Conservation (phyloP, 1,140 invertebrate genomes). For the Stegodyphus mimosarum region DNA sequence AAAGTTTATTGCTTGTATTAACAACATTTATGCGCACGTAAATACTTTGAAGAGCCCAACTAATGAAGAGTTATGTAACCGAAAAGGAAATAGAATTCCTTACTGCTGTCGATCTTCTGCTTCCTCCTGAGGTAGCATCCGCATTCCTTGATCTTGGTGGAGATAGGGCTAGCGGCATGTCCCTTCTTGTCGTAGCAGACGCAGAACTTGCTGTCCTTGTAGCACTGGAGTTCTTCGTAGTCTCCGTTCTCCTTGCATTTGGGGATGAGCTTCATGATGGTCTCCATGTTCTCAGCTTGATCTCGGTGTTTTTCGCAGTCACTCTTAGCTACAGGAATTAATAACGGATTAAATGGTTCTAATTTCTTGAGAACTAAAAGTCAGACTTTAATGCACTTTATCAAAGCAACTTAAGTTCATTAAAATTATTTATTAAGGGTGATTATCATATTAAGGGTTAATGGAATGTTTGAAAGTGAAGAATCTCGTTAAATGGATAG, state of each 20-base stretch:
- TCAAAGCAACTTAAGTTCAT: too few relatives aligned
- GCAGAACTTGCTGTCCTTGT: constrained; percentile 54
- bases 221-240: constrained; percentile 54
- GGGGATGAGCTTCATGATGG: constrained; percentile 58
- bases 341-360: too few relatives aligned
- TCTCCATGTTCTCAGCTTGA: constrained; percentile 14
- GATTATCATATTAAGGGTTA: too few relatives aligned
- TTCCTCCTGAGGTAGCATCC: constrained; percentile 42
- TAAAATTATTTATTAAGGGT: too few relatives aligned
- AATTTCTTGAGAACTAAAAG: too few relatives aligned
- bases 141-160: constrained; percentile 41
- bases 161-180: constrained; percentile 48
- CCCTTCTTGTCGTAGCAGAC: constrained; percentile 61
- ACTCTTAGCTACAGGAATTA: constrained; percentile 17
- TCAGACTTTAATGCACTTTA: too few relatives aligned
- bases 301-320: constrained; percentile 53
- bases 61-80: background rate
- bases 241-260: constrained; percentile 56
- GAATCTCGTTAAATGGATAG: too few relatives aligned
- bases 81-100: background rate
- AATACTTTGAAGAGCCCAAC: too few relatives aligned
- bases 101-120: constrained; percentile 35
- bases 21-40: too few relatives aligned
- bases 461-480: too few relatives aligned
- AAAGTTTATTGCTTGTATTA: too few relatives aligned